Conservation (phyloP, 2,888 invertebrate genomes). For the Papilio protenor region DNA sequence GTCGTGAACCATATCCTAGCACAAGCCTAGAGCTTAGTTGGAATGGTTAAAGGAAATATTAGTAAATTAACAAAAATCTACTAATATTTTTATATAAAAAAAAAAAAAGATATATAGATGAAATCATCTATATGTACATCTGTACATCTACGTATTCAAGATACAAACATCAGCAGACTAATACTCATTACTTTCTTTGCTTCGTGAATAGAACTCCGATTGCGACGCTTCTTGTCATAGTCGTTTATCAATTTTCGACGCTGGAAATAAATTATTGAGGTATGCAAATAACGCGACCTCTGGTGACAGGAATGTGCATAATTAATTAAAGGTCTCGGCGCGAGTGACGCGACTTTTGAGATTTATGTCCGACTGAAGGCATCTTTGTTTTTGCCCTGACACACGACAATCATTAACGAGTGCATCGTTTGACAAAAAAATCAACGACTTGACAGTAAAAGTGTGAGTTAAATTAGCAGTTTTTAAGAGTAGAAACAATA, state of each 20-base stretch:
- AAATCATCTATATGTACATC: neutral
- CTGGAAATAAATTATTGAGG: slow-evolving; percentile 34
- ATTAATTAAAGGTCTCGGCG: slow-evolving; percentile 74
- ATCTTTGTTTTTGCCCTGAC: slow-evolving; percentile 74
- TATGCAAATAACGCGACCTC: slow-evolving; percentile 55
- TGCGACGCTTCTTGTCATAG: neutral
- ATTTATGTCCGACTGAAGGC: slow-evolving; percentile 68
- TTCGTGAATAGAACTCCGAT: neutral
- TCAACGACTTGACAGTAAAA: slow-evolving; percentile 41
- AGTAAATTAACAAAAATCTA: too few relatives aligned
- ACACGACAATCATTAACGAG: slow-evolving; percentile 74
- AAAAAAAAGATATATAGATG: too few relatives aligned
- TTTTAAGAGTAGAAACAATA: neutral
- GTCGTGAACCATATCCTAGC: too few relatives aligned
- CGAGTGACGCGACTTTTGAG: slow-evolving; percentile 60
- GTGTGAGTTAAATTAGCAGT: neutral
- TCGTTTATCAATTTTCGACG: slow-evolving; percentile 32
- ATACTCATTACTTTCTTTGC: neutral
- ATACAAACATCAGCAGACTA: too few relatives aligned
- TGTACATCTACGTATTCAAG: neutral
- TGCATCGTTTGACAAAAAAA: slow-evolving; percentile 33
- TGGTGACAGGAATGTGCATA: slow-evolving; percentile 70
- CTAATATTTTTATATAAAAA: too few relatives aligned
- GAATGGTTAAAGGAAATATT: too few relatives aligned
- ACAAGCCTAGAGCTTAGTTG: too few relatives aligned